Evolutionary conservation across 2,797 vertebrate genomes (phyloP).

Genomic region (Anniella stebbinsi): DNA sequence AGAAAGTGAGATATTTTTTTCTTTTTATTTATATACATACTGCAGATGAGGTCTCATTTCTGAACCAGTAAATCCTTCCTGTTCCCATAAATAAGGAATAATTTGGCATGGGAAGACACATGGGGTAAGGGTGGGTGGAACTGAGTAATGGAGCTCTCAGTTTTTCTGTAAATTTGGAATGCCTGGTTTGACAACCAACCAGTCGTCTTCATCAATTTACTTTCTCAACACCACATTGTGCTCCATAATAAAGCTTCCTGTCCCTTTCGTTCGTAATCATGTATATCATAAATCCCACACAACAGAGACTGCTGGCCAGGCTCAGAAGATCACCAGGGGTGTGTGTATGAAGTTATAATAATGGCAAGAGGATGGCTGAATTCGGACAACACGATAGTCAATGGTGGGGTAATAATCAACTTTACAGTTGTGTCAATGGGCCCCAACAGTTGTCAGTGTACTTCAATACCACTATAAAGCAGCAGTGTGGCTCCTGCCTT

Average conservation of each 20-base stretch:
- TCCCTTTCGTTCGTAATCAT: constrained; percentile 77
- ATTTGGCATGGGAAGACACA: constrained; percentile 61
- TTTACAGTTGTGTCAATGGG: no score
- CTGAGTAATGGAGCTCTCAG: constrained; percentile 66
- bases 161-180: constrained; percentile 75
- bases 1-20: constrained; percentile 54
- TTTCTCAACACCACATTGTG: constrained; percentile 53
- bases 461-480: no score
- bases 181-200: constrained; percentile 71
- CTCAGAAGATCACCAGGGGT: constrained; percentile 52
- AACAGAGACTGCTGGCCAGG: constrained; percentile 62
- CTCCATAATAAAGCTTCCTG: constrained; percentile 76
- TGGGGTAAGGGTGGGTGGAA: constrained; percentile 13
- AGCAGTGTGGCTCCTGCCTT: no score
- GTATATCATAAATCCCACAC: constrained; percentile 74
- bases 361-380: constrained; percentile 25
- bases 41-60: constrained; percentile 49
- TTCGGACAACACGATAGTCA: no score
- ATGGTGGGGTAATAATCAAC: no score
- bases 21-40: not conserved
- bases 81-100: constrained; percentile 62
- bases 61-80: constrained; percentile 61
- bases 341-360: constrained; percentile 52
- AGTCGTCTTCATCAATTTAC: constrained; percentile 73
- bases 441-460: no score